These are phyloP conservation scores for Lanius ludovicianus DNA, from an alignment of 2,113 vertebrate species.

Conservation along the genomic window DNA sequence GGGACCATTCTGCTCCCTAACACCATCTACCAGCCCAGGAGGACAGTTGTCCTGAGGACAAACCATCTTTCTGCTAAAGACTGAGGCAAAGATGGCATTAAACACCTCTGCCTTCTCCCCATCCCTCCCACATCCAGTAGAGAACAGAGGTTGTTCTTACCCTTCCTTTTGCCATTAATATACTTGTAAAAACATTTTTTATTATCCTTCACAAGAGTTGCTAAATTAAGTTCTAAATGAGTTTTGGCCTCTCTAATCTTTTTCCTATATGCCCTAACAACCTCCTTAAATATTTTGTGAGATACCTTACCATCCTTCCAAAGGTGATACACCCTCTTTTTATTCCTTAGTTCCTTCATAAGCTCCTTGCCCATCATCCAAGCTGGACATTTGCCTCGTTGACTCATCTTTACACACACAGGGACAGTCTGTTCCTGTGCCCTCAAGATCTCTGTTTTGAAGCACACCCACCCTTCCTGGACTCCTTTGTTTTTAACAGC, in stretches of 20 bases:
- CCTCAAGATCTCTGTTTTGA: neutral
- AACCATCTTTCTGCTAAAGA: too few relatives aligned
- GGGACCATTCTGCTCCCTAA: too few relatives aligned
- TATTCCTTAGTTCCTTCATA: neutral
- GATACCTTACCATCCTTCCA: neutral
- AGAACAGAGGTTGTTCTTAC: too few relatives aligned
- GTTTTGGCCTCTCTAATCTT: neutral
- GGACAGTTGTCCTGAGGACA: too few relatives aligned
- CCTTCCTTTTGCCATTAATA: too few relatives aligned
- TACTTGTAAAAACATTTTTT: too few relatives aligned
- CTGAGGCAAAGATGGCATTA: too few relatives aligned
- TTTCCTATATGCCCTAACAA: neutral
- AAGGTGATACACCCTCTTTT: neutral
- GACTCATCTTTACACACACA: neutral
- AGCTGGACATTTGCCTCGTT: neutral
- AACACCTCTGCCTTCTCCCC: too few relatives aligned
- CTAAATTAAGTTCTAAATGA: too few relatives aligned
- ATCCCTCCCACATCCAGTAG: too few relatives aligned
- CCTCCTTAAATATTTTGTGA: neutral
- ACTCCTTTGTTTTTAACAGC: neutral
- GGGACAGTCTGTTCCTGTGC: neutral
- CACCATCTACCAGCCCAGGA: too few relatives aligned
- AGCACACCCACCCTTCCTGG: neutral
- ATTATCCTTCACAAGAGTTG: too few relatives aligned
- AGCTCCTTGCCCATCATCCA: neutral